Evolutionary conservation across 2,113 vertebrate genomes (phyloP), one percentile per base, ranked within the genome.

Genomic region (Anoura caudifer): DNA sequence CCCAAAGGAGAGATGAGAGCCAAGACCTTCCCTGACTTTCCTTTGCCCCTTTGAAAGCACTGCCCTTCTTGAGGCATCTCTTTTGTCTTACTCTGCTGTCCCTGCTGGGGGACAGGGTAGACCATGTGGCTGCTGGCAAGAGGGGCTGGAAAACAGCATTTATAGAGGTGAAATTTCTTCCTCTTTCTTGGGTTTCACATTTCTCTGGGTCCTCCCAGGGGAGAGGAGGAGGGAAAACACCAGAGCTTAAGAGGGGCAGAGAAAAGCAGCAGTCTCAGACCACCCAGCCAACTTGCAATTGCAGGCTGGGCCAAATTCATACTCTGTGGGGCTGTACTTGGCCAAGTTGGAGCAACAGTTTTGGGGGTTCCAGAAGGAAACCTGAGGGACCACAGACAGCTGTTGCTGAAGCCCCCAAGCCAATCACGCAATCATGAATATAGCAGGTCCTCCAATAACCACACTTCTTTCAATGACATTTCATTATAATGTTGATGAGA

Each of bases 121-220:
- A 47, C 85, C 17, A 41, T 50, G 7, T 56, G 73, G 65, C 87
- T 81, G 65, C 87, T 73, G 73, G 54, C 76, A 36, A 31, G 69
- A 70, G 41, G 77, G 41, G 31, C 10, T 38, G 36, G 95, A 87
- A 91, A 95, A 2, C 2, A 26, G 1, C 97, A 97, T 94, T 97
- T 87, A 95, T 89, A 91, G 92, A 75, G 69, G 73, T 96, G 88
- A 97, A 96, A 79, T 89, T 96, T 96, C 92, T 86, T 80, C 56
- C 79, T 76, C 73, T 94, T 87, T 43, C 52, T 26, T 36, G 69
- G 81, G 95, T 85, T 93, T 96, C 82, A 72, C 54, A 41, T 96
- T 97, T 96, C 95, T 85, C 77, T 83, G 50, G 91, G 86, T 87
- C 72, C 52, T 86, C 26, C 47, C 31, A 22, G 43, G 45, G 52